phyloP scores from a whole-genome alignment of 2,888 invertebrate species.

The Molanna angustata region DNA sequence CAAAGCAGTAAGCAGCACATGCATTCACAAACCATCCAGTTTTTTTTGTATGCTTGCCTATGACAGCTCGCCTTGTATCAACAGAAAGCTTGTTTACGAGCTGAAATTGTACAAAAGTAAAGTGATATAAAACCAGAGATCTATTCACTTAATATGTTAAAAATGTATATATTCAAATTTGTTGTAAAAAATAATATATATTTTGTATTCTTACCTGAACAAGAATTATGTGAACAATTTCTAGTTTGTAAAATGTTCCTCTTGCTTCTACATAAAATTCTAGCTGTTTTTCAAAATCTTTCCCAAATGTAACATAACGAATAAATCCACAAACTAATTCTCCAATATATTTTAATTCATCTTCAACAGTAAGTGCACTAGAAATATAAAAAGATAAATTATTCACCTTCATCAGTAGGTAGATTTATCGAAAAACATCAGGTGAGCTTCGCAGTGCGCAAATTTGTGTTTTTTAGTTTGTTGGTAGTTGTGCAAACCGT shows the following conservation, averaged over 20 bases:
- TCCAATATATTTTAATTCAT: slow-evolving; percentile 85
- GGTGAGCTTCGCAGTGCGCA: too few relatives aligned
- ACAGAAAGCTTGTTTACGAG: slow-evolving; percentile 79
- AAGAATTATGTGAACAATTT: slow-evolving; percentile 78
- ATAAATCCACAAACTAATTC: slow-evolving; percentile 79
- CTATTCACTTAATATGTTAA: too few relatives aligned
- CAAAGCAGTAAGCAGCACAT: slow-evolving; percentile 93
- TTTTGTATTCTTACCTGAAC: slow-evolving; percentile 80
- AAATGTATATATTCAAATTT: too few relatives aligned
- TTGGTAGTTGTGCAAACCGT: too few relatives aligned
- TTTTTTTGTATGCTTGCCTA: slow-evolving; percentile 73
- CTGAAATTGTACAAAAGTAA: slow-evolving; percentile 43
- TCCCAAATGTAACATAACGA: slow-evolving; percentile 75
- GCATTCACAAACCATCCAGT: slow-evolving; percentile 87
- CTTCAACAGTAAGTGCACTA: slow-evolving; percentile 88
- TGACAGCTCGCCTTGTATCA: slow-evolving; percentile 63
- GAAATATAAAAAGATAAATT: too few relatives aligned
- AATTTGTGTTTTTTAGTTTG: too few relatives aligned
- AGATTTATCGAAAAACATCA: too few relatives aligned
- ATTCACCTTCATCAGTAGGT: too few relatives aligned
- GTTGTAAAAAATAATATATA: too few relatives aligned
- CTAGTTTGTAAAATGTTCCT: slow-evolving; percentile 86
- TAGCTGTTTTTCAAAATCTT: slow-evolving; percentile 87
- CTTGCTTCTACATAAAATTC: slow-evolving; percentile 93
- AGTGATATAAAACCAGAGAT: too few relatives aligned